Evolutionary conservation across 2,888 invertebrate species (phyloP), one percentile per base, ranked within the genome.

Genomic region (Sinhomidia bicolor): DNA sequence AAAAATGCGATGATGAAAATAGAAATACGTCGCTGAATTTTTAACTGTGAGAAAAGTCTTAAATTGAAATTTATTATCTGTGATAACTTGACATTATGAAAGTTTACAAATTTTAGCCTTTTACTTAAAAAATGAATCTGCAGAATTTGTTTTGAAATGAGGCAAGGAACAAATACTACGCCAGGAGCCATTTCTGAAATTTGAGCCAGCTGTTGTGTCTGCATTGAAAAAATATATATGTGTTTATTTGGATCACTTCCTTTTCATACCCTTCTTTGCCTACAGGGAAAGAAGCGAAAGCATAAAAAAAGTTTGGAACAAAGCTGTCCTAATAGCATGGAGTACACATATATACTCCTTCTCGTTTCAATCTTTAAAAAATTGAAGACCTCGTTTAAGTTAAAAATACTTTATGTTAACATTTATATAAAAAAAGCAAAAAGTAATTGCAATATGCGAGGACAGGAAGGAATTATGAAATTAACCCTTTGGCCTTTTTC

Each of bases 231-330:
- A 2, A 68, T 20, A 9, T 57, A 20, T 57, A 9, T 23, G 1
- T 47, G 20, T 36, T 51, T 32, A 81, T 36, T 60, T 54, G 76
- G 44, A 79, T 85, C 85, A 68, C 68, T 85, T 85, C 85, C 78
- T 68, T 62, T 47, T 76, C 36, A 36, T 62, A 36, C 17, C 36
- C 65, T 12, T 57, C 65, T 29, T 32, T 85, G 32, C 79, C 84
- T 76, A 79, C 17, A 10, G 51, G 78, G 10, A 57, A 26, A 51
- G 51, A 47, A 60, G 20, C 74, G 17, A 54, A 10, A 44, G 17
- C 17, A 71, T 78, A 32, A n/a, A 57, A 79, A 60, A 79, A 79
- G 36, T 79, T 20, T 20, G 32, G 79, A 23, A 60, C 60, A 79
- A 57, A 79, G 17, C 9, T 57, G 10, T 26, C 12, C 23, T 54